Base-by-base conservation (phyloP, 2,888 invertebrate species). In the Himalopsyche tibetana region DNA sequence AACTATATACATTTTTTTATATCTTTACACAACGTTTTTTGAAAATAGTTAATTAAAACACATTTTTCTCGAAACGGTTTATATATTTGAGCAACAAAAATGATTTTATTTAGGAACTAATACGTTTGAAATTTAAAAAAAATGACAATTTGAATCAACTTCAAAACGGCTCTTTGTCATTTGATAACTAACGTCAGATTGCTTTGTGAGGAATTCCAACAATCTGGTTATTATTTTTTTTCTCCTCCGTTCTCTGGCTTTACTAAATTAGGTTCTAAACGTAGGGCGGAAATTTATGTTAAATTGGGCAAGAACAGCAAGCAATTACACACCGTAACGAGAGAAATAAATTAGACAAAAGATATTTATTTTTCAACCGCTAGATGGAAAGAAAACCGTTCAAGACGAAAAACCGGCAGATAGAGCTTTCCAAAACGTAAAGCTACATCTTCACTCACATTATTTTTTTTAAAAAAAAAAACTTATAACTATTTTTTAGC, bases 301-400 rank as follows among this genome's bases (percentile, higher is more conserved):
- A 86, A 86, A 84, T 86, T 86, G 79, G 84, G 84, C 86, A 82
- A 84, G 83, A 83, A 82, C 86, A 82, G 84, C 82, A 82, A 82
- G 83, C 86, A 86, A 86, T 86, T 86, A 86, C 84, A 82, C 36
- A 38, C 55, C 86, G 40, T 86, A 86, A 86, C 84, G 86, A 86
- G 84, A 84, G 38, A 81, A 69, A 84, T 82, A 86, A 84, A 86
- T 86, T 86, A 84, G 36, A 86, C 84, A 86, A 84, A 84, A 82
- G 84, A 86, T 84, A 84, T 86, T 86, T 82, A 82, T 84, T 69
- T 81, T 84, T 79, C 28, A 74, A 80, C 42, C 80, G 42, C 80
- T 63, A n/a, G 63, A n/a, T 63, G 63, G 63, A 28, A 28, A 11
- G 63, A 63, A 63, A 28, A n/a, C 63, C 63, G 63, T 63, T 63